Conservation (phyloP, 2,797 vertebrate species). For the Chelidonichthys spinosus region DNA sequence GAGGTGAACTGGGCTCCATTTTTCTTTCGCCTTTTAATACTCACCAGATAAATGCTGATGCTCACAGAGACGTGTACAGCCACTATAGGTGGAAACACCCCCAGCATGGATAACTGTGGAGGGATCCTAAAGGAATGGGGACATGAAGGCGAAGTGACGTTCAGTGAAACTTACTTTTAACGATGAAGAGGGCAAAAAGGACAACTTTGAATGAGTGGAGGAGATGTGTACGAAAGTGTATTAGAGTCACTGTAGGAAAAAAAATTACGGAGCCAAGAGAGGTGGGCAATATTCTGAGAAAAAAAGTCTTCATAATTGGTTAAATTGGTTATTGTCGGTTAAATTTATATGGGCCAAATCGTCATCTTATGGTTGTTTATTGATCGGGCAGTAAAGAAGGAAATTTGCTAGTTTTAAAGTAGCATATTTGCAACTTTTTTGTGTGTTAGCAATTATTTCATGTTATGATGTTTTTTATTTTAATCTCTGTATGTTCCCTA, state of each 20-base stretch:
- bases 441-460: not conserved
- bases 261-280: too few relatives aligned
- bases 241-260: too few relatives aligned
- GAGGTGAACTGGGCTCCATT: slow-evolving; percentile 21
- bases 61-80: slow-evolving; percentile 2
- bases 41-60: slow-evolving; percentile 43
- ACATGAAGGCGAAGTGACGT: slow-evolving; percentile 16
- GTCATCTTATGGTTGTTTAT: too few relatives aligned
- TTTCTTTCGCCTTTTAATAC: slow-evolving; percentile 51
- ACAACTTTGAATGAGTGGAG: not conserved
- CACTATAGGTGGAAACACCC: slow-evolving; percentile 37
- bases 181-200: not conserved
- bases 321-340: too few relatives aligned
- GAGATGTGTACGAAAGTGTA: not conserved
- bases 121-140: slow-evolving; percentile 31
- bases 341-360: too few relatives aligned
- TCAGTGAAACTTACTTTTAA: slow-evolving; percentile 7
- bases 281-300: too few relatives aligned
- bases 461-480: too few relatives aligned
- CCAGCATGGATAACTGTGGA: slow-evolving; percentile 19
- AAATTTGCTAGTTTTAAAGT: too few relatives aligned
- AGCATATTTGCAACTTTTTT: too few relatives aligned
- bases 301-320: too few relatives aligned
- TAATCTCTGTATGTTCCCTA: not conserved
- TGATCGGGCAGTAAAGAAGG: too few relatives aligned